Evolutionary conservation across 2,888 invertebrate species (phyloP).

Genomic region (Bruchidius siliquastri): DNA sequence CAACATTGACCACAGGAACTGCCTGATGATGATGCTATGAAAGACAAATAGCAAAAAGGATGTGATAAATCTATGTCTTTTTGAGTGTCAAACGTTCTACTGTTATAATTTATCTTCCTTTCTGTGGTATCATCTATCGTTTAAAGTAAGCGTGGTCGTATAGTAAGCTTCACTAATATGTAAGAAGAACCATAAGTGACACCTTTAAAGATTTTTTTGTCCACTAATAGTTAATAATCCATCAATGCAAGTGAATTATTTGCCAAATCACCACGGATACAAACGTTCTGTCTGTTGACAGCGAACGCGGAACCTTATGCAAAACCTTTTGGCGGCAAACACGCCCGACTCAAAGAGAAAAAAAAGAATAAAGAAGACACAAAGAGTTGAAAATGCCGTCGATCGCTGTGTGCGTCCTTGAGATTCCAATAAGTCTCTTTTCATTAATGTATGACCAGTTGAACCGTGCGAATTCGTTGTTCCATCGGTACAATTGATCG

Average conservation of each 20-base stretch:
- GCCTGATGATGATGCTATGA: too few relatives aligned
- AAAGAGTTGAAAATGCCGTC: conserved; percentile 1
- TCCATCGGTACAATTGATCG: background rate
- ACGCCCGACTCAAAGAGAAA: background rate
- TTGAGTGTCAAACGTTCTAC: too few relatives aligned
- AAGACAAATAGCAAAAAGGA: too few relatives aligned
- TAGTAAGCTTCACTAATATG: too few relatives aligned
- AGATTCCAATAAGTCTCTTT: background rate
- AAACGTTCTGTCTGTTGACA: background rate
- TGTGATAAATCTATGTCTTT: too few relatives aligned
- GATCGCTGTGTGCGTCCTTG: background rate
- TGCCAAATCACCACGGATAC: background rate
- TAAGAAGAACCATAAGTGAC: too few relatives aligned
- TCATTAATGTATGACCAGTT: background rate
- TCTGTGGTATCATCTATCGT: too few relatives aligned
- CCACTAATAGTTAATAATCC: too few relatives aligned
- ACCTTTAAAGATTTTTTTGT: too few relatives aligned
- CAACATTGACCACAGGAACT: too few relatives aligned
- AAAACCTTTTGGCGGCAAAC: background rate
- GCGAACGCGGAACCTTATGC: conserved; percentile 1
- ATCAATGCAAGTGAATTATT: background rate
- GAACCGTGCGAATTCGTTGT: background rate
- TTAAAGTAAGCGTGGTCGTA: too few relatives aligned
- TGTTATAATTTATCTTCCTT: too few relatives aligned
- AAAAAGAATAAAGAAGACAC: background rate